phyloP scores from a whole-genome alignment of 2,888 invertebrate species.

The Catotricha subobsoleta region DNA sequence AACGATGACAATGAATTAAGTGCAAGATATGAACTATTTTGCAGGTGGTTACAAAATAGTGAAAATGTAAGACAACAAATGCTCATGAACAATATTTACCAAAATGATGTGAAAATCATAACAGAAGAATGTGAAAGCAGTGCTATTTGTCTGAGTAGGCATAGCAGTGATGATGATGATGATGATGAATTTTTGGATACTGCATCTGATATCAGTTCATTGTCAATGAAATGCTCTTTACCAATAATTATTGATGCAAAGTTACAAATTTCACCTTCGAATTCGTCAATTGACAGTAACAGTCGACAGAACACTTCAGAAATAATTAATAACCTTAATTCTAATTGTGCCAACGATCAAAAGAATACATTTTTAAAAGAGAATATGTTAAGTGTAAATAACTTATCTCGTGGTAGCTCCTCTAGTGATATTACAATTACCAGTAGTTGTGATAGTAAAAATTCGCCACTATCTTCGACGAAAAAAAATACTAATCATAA shows the following conservation, averaged over 20 bases:
- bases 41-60: conserved; percentile 13
- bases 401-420: conserved; percentile 2
- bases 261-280: no score
- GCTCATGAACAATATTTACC: conserved; percentile 3
- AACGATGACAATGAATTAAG: conserved; percentile 16
- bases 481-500: conserved; percentile 14
- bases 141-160: no score
- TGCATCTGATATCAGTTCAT: conserved; percentile 4
- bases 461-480: not conserved
- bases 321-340: not conserved
- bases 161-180: conserved; percentile 8
- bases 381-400: conserved; percentile 1
- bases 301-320: no score
- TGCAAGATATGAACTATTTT: conserved; percentile 17
- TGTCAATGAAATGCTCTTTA: not conserved
- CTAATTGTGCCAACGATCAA: not conserved
- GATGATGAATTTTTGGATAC: conserved; percentile 11
- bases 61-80: not conserved
- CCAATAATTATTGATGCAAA: not conserved
- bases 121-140: conserved; percentile 23
- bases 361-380: not conserved
- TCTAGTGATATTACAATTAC: conserved; percentile 4
- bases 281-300: no score
- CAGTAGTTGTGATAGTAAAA: not conserved
- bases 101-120: conserved; percentile 23